A percentile compares a stretch with the other conserved stretches of the same genome.
Conservation (phyloP, 2,797 vertebrate species). For the Sebastiscus tertius region DNA sequence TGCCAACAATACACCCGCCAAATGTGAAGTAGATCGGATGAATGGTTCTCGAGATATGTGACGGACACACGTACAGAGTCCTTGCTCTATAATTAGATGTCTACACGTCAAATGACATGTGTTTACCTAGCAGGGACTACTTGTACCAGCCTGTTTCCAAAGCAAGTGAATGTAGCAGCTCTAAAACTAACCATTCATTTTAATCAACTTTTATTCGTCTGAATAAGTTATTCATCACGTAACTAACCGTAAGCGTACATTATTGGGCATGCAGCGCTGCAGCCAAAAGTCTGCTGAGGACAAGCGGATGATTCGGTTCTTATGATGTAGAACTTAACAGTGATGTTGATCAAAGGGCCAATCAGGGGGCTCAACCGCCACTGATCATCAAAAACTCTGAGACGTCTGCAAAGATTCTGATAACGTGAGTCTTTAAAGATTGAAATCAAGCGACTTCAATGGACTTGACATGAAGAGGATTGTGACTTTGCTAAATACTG, state of each 20-base stretch:
- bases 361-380: background rate
- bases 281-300: background rate
- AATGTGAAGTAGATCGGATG: background rate
- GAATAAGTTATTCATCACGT: background rate
- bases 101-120: background rate
- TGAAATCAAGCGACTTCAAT: conserved; percentile 20
- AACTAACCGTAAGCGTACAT: background rate
- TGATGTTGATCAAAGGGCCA: conserved; percentile 24
- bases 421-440: conserved; percentile 16
- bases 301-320: conserved; percentile 4
- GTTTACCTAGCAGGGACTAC: no score
- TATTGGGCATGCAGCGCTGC: background rate
- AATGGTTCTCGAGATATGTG: background rate
- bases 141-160: background rate
- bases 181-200: background rate
- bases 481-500: background rate
- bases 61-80: accelerated
- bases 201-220: background rate
- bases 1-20: background rate
- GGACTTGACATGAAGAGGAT: background rate
- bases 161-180: background rate
- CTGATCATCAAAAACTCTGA: conserved; percentile 23
- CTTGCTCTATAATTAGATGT: background rate
- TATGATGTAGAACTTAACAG: background rate
- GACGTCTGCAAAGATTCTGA: conserved; percentile 19